Evolutionary conservation across 2,113 vertebrate species (phyloP).

Genomic region (Laticauda laticaudata): DNA sequence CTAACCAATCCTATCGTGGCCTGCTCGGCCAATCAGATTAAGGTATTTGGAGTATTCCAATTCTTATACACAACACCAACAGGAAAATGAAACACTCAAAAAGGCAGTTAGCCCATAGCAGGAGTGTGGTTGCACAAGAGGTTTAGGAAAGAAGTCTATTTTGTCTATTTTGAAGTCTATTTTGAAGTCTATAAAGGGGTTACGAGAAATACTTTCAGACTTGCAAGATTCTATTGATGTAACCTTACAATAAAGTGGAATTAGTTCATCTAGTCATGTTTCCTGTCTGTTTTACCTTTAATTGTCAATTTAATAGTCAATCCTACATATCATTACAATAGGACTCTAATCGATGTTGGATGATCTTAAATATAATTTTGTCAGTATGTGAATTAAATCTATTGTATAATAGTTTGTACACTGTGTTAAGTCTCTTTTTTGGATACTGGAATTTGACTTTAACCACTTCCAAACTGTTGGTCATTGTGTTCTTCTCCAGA

Average conservation of each 20-base stretch:
- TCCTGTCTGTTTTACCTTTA: not conserved
- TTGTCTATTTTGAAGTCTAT: not conserved
- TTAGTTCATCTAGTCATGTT: not conserved
- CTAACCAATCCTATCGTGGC: too few species aligned
- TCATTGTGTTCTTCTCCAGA: not conserved
- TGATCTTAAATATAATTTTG: not conserved
- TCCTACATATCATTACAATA: not conserved
- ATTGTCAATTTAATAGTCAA: not conserved
- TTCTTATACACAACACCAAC: not conserved
- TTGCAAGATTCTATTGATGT: not conserved
- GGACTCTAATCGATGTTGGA: not conserved
- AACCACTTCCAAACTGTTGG: not conserved
- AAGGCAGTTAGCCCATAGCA: not conserved
- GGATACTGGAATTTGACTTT: not conserved
- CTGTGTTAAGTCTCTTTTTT: not conserved
- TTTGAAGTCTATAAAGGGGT: not conserved
- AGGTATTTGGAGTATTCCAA: too few species aligned
- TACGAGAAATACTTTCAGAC: not conserved
- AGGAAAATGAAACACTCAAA: not conserved
- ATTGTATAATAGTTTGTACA: not conserved
- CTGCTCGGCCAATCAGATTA: too few species aligned
- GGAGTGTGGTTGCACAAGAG: not conserved
- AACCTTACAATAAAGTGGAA: not conserved
- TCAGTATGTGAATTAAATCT: not conserved
- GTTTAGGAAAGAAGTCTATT: not conserved